Percentiles rank a stretch among this genome's conserved stretches.
phyloP scores from a whole-genome alignment of 2,113 vertebrate genomes.

The Nicator chloris region DNA sequence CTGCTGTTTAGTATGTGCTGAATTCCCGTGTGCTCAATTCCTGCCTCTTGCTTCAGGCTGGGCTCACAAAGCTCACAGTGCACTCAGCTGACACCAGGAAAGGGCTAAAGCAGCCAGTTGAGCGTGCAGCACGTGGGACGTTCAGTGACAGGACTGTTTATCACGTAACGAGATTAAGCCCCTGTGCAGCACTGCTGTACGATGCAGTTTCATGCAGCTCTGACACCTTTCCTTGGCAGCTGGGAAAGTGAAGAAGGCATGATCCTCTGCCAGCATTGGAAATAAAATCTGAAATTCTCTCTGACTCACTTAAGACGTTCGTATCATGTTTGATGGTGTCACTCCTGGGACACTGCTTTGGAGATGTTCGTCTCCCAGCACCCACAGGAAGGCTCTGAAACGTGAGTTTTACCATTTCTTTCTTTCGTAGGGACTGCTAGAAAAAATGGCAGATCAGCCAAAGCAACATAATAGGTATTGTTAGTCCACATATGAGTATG shows the following conservation, averaged over 20 bases:
- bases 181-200: background rate
- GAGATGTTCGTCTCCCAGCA: background rate
- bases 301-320: background rate
- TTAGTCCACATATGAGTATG: fast-evolving
- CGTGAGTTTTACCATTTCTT: slow-evolving; percentile 29
- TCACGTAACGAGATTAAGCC: background rate
- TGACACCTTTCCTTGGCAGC: background rate
- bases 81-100: background rate
- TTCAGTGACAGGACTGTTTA: background rate
- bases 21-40: background rate
- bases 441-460: background rate
- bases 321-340: slow-evolving; percentile 10
- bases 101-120: background rate
- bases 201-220: background rate
- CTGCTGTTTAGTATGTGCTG: background rate
- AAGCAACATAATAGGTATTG: background rate
- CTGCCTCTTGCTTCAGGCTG: background rate
- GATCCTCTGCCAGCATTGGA: background rate
- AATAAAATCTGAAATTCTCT: background rate
- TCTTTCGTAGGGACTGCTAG: background rate
- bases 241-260: background rate
- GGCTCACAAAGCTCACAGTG: background rate
- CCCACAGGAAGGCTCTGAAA: slow-evolving; percentile 16
- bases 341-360: background rate
- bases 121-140: background rate